phyloP scores from a whole-genome alignment of 1,140 invertebrate species.

The Solenopsis fugax region DNA sequence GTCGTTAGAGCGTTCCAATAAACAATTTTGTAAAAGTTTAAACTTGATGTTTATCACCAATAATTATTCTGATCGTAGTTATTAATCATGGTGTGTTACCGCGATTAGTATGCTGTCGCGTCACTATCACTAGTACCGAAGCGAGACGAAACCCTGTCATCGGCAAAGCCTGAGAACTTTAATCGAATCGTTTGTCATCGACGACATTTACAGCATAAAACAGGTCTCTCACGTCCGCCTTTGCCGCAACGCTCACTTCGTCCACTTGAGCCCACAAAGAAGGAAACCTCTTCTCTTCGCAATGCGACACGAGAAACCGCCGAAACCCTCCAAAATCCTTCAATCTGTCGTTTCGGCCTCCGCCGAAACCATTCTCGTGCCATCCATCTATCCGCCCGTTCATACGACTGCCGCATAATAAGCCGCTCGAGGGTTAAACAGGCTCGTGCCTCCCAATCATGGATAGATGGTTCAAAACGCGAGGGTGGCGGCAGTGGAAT shows the following conservation, averaged over 20 bases:
- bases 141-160: slow-evolving; percentile 29
- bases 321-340: slow-evolving; percentile 72
- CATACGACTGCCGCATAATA: slow-evolving; percentile 76
- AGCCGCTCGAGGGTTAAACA: slow-evolving; percentile 78
- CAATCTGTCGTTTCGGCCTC: slow-evolving; percentile 73
- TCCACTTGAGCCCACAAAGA: slow-evolving; percentile 39
- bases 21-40: slow-evolving; percentile 1
- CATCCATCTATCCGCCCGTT: slow-evolving; percentile 72
- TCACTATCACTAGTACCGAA: neutral
- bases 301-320: slow-evolving; percentile 27
- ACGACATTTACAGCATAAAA: slow-evolving; percentile 54
- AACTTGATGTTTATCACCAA: neutral
- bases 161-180: slow-evolving; percentile 29
- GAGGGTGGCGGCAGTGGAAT: slow-evolving; percentile 56
- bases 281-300: slow-evolving; percentile 52
- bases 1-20: neutral
- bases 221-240: slow-evolving; percentile 19
- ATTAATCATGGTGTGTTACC: slow-evolving; percentile 1
- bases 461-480: slow-evolving; percentile 50
- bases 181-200: slow-evolving; percentile 54
- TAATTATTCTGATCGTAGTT: neutral
- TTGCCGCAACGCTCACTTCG: slow-evolving; percentile 6
- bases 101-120: neutral
- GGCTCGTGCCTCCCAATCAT: slow-evolving; percentile 73
- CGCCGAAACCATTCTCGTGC: slow-evolving; percentile 75